Percentiles rank a stretch among this genome's conserved stretches.
Conservation (phyloP, 2,113 vertebrate genomes). For the Protobothrops flavoviridis region DNA sequence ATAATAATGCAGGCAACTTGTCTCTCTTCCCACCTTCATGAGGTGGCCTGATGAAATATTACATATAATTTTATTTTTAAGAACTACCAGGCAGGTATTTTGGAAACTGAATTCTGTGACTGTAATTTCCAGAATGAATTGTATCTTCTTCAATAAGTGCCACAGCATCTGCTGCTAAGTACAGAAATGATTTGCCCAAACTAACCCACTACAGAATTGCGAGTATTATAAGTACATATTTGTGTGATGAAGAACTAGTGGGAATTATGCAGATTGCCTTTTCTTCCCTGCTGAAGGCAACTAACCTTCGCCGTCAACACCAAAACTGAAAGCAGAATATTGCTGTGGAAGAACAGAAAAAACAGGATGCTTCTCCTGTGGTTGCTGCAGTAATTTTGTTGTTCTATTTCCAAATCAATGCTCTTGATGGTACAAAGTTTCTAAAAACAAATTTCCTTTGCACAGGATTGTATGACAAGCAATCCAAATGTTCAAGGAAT, state of each 20-base stretch:
- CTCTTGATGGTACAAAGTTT: conserved; percentile 61
- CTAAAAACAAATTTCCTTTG: conserved; percentile 56
- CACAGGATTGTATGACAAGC: conserved; percentile 55
- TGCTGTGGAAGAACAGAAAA: conserved; percentile 53
- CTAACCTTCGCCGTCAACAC: conserved; percentile 62
- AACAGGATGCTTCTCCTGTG: conserved; percentile 13
- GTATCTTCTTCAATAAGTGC: conserved; percentile 34
- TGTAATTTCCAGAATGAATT: conserved; percentile 55
- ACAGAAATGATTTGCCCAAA: conserved; percentile 66
- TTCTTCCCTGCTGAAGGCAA: conserved; percentile 64
- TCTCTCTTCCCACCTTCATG: conserved; percentile 10
- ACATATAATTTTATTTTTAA: conserved; percentile 38
- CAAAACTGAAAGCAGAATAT: conserved; percentile 59
- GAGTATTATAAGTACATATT: conserved; percentile 57
- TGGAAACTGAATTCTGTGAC: conserved; percentile 44
- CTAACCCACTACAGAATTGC: conserved; percentile 56
- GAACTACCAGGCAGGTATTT: conserved; percentile 34
- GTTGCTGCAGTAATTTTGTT: not conserved
- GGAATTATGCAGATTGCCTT: conserved; percentile 70
- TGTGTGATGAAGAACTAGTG: conserved; percentile 62
- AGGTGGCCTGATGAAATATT: conserved; percentile 51
- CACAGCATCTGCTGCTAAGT: conserved; percentile 66
- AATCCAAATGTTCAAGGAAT: conserved; percentile 24
- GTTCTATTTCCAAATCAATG: conserved; percentile 43
- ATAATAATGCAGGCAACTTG: conserved; percentile 34